Evolutionary conservation across 2,113 vertebrate genomes (phyloP).

Genomic region (Manacus vitellinus): DNA sequence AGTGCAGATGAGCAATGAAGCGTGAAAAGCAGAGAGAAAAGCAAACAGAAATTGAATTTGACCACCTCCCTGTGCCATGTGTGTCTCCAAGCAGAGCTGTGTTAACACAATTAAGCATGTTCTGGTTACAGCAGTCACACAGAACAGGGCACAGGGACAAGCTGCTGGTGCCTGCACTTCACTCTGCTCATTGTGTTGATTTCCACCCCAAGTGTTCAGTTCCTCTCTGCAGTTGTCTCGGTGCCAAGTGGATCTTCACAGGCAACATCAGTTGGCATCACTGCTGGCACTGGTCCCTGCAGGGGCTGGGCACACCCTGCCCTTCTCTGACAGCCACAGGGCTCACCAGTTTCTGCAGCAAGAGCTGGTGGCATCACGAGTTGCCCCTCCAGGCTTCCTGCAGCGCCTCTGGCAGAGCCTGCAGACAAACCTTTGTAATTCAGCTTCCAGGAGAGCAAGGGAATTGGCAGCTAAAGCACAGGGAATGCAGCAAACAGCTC

Average conservation of each 20-base stretch:
- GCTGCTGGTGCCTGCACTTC: background rate
- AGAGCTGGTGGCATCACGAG: background rate
- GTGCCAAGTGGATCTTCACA: background rate
- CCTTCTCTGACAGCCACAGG: rapidly evolving
- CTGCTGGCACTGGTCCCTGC: background rate
- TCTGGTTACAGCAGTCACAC: background rate
- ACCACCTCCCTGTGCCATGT: background rate
- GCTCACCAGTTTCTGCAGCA: background rate
- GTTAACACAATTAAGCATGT: background rate
- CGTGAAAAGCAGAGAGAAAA: background rate
- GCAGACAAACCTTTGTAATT: background rate
- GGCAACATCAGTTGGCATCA: no score
- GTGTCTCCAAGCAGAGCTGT: background rate
- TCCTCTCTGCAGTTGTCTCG: background rate
- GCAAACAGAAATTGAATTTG: background rate
- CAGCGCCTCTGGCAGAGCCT: background rate
- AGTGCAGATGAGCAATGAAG: background rate
- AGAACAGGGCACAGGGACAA: background rate
- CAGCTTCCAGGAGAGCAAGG: background rate
- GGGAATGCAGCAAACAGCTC: background rate
- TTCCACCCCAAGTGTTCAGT: background rate
- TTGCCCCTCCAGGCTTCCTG: background rate
- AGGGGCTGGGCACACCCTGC: background rate
- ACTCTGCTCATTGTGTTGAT: background rate
- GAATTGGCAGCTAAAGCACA: background rate